Base-by-base conservation (phyloP, 1,140 invertebrate species). In the Zaprionus ghesquierei region DNA sequence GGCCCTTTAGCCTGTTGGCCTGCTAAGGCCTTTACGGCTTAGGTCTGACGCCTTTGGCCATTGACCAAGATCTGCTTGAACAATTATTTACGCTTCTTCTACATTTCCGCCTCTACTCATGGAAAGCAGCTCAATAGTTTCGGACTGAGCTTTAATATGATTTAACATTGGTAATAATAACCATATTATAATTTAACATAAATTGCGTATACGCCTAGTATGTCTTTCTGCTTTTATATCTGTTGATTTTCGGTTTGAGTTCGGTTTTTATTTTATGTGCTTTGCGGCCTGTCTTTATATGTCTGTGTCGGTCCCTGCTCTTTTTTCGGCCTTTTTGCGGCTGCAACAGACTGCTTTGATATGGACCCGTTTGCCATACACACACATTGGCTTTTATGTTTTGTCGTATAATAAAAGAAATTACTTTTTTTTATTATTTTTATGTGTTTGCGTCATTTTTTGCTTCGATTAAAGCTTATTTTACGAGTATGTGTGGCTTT, bases 21-120 rank as follows among this genome's bases (percentile, higher is more conserved):
- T 50, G 46, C 72, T 64, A 75, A 75, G 65, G 75, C 65, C 75
- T 82, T 82, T 75, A 27, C 53, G 35, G 76, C 76, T 79, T 69
- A 44, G 62, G 5, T 22, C 27, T 18, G 10, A 58, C 69, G 33
- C 62, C 54, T 13, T 5, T 23, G 23, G 41, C 41, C 41, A 64
- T 55, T 64, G 60, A 46, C 23, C 41, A 31, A 38, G 35, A 25
- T 44, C 68, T 54, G 46, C 62, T 10, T 1, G 60, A 31, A 29
- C 44, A 79, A 69, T 54, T 44, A 41, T 41, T 20, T 4, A 18
- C 18, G 41, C 22, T 49, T 9, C 50, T 9, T 27, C 20, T 22
- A n/a, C 54, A 41, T 54, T 63, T 59, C 35, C 35, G 35, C n/a
- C 0, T 15, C 6, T 15, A 15, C 22, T 49, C 15, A 15, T n/a